Percentiles rank a stretch among this genome's conserved stretches.
These are phyloP conservation scores for Pangasius larnaudii DNA, from an alignment of 2,797 vertebrate species.

Conservation along the genomic window DNA sequence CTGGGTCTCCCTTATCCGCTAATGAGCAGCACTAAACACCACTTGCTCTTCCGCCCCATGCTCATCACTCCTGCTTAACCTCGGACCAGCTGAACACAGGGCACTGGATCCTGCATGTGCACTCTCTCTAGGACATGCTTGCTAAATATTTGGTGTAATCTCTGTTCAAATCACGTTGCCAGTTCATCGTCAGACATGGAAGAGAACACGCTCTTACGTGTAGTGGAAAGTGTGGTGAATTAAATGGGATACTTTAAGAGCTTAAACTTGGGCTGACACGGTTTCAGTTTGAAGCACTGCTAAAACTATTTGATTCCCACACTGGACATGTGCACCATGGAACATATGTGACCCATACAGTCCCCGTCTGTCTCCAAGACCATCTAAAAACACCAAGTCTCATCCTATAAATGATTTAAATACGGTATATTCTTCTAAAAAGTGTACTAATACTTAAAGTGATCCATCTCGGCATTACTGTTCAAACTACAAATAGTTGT, in stretches of 20 bases:
- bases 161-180: background rate
- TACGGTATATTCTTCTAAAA: too few species aligned
- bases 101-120: background rate
- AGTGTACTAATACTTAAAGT: too few species aligned
- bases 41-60: constrained; percentile 25
- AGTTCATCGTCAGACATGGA: background rate
- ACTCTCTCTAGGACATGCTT: background rate
- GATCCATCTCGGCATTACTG: too few species aligned
- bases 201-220: background rate
- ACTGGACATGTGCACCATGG: background rate
- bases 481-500: too few species aligned
- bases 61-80: constrained; percentile 27
- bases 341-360: background rate
- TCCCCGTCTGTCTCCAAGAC: background rate
- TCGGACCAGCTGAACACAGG: constrained; percentile 1
- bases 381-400: background rate
- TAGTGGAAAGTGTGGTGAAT: background rate
- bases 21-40: constrained; percentile 30
- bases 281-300: background rate
- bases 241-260: background rate
- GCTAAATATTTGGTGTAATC: constrained; percentile 11
- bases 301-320: background rate
- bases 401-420: too few species aligned
- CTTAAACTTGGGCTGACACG: background rate
- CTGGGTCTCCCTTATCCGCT: constrained; percentile 34